phyloP scores from a whole-genome alignment of 2,888 invertebrate species.

The Ophion slaviceki region DNA sequence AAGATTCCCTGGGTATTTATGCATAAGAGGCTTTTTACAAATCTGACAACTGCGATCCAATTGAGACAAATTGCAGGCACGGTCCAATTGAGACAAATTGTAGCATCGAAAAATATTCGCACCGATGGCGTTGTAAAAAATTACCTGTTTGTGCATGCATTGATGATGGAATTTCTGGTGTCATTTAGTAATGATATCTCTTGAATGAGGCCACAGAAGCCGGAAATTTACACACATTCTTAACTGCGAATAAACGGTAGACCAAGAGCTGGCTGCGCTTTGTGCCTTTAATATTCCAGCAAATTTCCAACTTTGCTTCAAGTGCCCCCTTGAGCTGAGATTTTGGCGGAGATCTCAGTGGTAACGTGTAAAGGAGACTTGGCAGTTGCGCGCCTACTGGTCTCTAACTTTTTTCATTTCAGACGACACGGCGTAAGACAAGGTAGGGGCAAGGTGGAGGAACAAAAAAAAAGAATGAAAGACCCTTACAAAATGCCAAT shows the following conservation, averaged over 20 bases:
- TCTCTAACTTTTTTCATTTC: conserved; percentile 61
- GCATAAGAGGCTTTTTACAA: too few species aligned
- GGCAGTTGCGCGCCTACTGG: conserved; percentile 5
- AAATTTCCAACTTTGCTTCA: conserved; percentile 3
- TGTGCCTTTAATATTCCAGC: background rate
- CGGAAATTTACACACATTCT: background rate
- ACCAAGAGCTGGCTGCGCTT: background rate
- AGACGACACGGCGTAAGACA: conserved; percentile 39
- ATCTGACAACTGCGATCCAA: too few species aligned
- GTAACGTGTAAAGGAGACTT: conserved; percentile 31
- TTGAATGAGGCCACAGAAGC: background rate
- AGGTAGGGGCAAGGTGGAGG: conserved; percentile 12
- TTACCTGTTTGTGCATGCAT: too few species aligned
- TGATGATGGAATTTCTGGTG: too few species aligned
- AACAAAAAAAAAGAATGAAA: conserved; percentile 32
- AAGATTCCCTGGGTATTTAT: too few species aligned
- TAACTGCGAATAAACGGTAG: background rate
- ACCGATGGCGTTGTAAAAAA: too few species aligned
- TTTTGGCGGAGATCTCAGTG: conserved; percentile 34
- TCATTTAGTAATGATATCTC: too few species aligned
- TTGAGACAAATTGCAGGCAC: too few species aligned
- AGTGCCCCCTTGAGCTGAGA: background rate
- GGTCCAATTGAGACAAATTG: too few species aligned
- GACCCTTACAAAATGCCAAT: conserved; percentile 20
- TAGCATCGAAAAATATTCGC: too few species aligned